Percentiles rank a stretch among this genome's conserved stretches.
Evolutionary conservation across 2,797 vertebrate species (phyloP).

Genomic region (Merluccius polli): DNA sequence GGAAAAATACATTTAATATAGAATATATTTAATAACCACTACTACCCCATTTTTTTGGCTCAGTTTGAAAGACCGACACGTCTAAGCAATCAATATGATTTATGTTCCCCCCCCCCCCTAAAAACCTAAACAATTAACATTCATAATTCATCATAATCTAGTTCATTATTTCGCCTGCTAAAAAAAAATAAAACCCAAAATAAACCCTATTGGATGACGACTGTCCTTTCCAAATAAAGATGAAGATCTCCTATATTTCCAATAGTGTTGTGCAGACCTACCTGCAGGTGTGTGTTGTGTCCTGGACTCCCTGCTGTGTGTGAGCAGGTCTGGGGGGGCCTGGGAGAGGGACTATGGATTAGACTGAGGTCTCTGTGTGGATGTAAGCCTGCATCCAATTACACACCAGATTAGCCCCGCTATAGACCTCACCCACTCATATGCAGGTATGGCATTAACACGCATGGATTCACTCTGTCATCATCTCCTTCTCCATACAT

Average conservation of each 20-base stretch:
- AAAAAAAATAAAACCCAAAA: too few species aligned
- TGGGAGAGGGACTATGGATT: conserved; percentile 70
- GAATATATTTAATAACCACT: too few species aligned
- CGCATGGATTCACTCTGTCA: conserved; percentile 9
- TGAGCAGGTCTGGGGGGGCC: conserved; percentile 48
- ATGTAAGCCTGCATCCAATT: conserved; percentile 75
- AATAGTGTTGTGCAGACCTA: conserved; percentile 26
- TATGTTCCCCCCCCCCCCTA: too few species aligned
- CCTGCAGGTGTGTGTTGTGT: conserved; percentile 42
- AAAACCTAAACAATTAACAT: too few species aligned
- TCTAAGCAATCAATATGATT: background rate
- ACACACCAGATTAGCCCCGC: conserved; percentile 58
- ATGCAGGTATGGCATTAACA: background rate
- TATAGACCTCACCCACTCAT: conserved; percentile 4
- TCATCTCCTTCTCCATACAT: background rate
- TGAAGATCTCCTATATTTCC: background rate
- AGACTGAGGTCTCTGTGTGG: conserved; percentile 69
- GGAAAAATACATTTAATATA: too few species aligned
- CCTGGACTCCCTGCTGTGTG: conserved; percentile 44
- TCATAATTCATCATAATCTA: too few species aligned
- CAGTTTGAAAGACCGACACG: background rate
- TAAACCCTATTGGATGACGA: background rate
- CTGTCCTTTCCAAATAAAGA: background rate
- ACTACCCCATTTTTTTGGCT: too few species aligned
- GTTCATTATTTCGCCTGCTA: background rate